phyloP scores from a whole-genome alignment of 2,888 invertebrate species.

The Cordylochernes scorpioides region DNA sequence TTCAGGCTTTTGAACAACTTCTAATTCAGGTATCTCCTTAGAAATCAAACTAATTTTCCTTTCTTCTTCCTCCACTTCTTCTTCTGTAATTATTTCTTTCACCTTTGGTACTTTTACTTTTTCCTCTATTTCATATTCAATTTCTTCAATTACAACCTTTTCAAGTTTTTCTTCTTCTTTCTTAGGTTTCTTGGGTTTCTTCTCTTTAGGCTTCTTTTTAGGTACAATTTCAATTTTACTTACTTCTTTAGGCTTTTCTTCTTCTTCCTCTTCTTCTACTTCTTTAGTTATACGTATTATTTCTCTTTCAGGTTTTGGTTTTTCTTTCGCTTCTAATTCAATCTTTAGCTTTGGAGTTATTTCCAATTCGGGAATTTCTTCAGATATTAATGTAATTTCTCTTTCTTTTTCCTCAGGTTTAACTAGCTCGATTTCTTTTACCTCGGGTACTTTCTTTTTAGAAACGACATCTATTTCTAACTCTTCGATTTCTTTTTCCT shows the following conservation, averaged over 20 bases:
- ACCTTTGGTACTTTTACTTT: not conserved
- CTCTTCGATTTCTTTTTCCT: not conserved
- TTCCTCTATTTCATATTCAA: conserved; percentile 2
- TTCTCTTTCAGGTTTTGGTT: not conserved
- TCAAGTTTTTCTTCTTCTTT: conserved; percentile 1
- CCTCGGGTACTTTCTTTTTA: not conserved
- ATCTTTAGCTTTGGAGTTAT: no score
- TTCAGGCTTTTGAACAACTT: conserved; percentile 1
- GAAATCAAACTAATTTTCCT: not conserved
- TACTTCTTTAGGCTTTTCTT: conserved; percentile 1
- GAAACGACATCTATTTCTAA: not conserved
- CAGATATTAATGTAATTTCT: not conserved
- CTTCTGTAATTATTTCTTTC: conserved; percentile 2
- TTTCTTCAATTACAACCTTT: not conserved
- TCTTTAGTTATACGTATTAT: conserved; percentile 1
- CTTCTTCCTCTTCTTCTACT: not conserved
- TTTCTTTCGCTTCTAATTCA: not conserved
- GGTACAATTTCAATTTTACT: not conserved
- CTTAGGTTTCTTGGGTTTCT: conserved; percentile 1
- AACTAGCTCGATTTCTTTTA: conserved; percentile 1
- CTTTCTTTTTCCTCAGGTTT: not conserved
- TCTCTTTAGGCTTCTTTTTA: conserved; percentile 2
- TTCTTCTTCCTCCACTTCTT: conserved; percentile 1
- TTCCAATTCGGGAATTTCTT: no score
- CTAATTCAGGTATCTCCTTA: conserved; percentile 1